Evolutionary conservation across 2,888 invertebrate genomes (phyloP).

Genomic region (Zelleria hepariella): DNA sequence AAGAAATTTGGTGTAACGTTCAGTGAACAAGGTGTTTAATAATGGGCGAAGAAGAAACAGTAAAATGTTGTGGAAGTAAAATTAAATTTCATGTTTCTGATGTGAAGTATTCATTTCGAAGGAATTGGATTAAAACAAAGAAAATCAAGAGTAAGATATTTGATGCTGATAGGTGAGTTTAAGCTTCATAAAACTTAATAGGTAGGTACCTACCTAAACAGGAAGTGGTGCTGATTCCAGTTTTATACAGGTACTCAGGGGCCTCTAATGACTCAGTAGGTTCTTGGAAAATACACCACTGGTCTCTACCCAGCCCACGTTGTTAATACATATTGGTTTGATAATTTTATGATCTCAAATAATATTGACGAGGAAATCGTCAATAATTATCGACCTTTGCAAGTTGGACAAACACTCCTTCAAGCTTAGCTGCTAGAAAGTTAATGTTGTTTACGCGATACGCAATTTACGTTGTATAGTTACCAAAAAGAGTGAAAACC

Average conservation of each 20-base stretch:
- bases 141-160: constrained; percentile 34
- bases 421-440: too few species aligned
- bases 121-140: constrained; percentile 42
- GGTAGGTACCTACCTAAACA: background rate
- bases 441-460: too few species aligned
- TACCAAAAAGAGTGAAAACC: background rate
- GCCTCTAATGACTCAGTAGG: background rate
- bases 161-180: constrained; percentile 42
- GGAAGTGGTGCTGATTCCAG: background rate
- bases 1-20: background rate
- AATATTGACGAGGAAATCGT: too few species aligned
- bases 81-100: constrained; percentile 29
- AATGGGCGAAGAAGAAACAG: constrained; percentile 24
- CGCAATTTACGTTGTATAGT: background rate
- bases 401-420: too few species aligned
- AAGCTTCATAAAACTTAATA: background rate
- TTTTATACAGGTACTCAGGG: background rate
- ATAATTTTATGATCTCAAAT: background rate
- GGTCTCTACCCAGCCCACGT: background rate
- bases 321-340: background rate
- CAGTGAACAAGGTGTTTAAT: constrained; percentile 3
- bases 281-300: background rate
- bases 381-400: too few species aligned
- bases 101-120: constrained; percentile 33
- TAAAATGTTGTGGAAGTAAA: constrained; percentile 36